Conservation (phyloP, 2,888 invertebrate species). For the Epistrophe eligans region DNA sequence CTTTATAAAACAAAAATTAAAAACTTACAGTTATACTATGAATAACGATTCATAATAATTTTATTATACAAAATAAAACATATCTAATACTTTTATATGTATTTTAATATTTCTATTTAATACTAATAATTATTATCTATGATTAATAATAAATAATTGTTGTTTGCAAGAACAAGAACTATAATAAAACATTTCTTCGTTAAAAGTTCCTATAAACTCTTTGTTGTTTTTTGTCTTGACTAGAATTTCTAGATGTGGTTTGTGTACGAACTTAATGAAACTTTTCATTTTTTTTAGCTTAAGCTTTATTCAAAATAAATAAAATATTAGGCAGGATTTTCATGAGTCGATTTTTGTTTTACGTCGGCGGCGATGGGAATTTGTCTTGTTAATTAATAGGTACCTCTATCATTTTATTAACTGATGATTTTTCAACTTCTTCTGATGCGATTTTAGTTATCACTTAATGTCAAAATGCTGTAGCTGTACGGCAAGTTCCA, state of each 20-base stretch:
- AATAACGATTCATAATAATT: not conserved
- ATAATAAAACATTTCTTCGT: constrained; percentile 47
- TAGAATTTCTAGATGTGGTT: not conserved
- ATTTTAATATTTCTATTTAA: not conserved
- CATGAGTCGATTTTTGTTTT: too few relatives aligned
- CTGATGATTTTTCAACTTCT: too few relatives aligned
- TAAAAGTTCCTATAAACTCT: constrained; percentile 49
- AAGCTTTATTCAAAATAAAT: not conserved
- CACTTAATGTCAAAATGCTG: too few relatives aligned
- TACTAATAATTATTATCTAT: not conserved
- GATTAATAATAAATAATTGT: constrained; percentile 14
- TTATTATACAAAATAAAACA: not conserved
- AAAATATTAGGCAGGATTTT: too few relatives aligned
- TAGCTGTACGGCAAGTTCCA: too few relatives aligned
- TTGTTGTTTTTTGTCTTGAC: not conserved
- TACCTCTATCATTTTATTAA: too few relatives aligned
- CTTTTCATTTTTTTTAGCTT: not conserved
- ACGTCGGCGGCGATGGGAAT: too few relatives aligned
- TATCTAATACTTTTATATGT: constrained; percentile 19
- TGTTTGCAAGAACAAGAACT: constrained; percentile 30
- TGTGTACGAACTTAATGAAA: constrained; percentile 8
- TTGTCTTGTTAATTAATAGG: too few relatives aligned
- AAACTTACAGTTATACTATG: not conserved
- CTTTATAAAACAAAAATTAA: not conserved
- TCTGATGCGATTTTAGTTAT: too few relatives aligned